Base-by-base conservation (phyloP, 2,797 vertebrate species). In the Mormyrus hasselquistii region DNA sequence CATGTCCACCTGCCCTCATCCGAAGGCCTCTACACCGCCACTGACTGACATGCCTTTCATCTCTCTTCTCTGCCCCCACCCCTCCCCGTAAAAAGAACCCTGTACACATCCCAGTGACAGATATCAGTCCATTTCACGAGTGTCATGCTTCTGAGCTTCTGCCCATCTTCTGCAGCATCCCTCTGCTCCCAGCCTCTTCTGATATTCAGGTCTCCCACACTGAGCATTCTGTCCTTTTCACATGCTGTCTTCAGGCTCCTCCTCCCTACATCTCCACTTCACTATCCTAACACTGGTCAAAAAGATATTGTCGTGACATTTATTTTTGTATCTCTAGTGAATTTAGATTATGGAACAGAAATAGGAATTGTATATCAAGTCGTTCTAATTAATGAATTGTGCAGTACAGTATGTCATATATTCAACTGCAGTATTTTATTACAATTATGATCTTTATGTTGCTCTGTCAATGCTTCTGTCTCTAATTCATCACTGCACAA, bases 251-350 rank as follows among this genome's bases (percentile, higher is more conserved):
- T 50, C 14, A 47, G 6, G 5, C 50, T 14, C 19, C 41, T 69
- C 62, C 22, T 5, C 59, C 52, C 65, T 9, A 22, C 41, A 53
- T 9, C 49, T 83, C 87, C 90, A 91, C 62, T 69, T 88, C 44
- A 90, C 55, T 90, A 76, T 89, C 65, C 90, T 89, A 88, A 94
- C 94, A 94, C 94, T 95, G 93, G 93, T 95, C 93, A 94, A 94
- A 92, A 92, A 91, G 91, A 95, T 95, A 95, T 95, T 95, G 95
- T 95, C 96, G 96, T 96, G 96, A 95, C 95, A 94, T 94, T 62
- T 97, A 96, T 97, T 97, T 98, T 98, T 98, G 94, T 97, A 98
- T 95, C 95, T 96, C 95, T 93, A 95, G 93, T 95, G 95, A 95
- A 91, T 93, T 93, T 94, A 94, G 94, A 92, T 93, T 92, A 95